Evolutionary conservation across 2,797 vertebrate species (phyloP), one percentile per base, ranked within the genome.

Genomic region (Pteronotus mesoamericanus): DNA sequence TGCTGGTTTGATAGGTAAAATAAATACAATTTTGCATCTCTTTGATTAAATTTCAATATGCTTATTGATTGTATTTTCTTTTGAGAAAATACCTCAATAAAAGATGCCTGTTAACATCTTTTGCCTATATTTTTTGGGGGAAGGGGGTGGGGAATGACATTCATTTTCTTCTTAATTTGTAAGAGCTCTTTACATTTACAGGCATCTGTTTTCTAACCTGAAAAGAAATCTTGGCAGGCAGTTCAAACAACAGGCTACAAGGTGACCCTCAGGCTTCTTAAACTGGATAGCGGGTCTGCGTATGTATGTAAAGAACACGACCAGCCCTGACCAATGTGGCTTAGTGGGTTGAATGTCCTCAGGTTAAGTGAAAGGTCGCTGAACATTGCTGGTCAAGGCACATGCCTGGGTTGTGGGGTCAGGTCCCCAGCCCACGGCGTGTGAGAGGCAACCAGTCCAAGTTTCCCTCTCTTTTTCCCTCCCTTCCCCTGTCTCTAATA

Each of bases 281-380:
- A 32, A 26, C 9, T 3, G 10, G 1, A 46, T 0, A 1, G 15
- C 1, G 0, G 10, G 21, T 15, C 18, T 2, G 12, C 0, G n/a
- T 7, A 0, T 4, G 0, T 5, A 7, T 0, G 15, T 3, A 8
- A 18, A 42, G 18, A 59, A 2, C 26, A 22, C 8, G 2, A 18
- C 55, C 2, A 0, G 10, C 6, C 32, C 61, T n/a, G 61, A 64
- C 6, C 29, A 15, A 6, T 64, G 32, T 64, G 29, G 32, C 5
- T 64, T 61, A 64, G 61, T 64, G 29, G 6, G 7, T 64, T n/a
- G 32, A 32, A 2, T 32, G 15, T n/a, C 32, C 61, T 64, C 15
- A n/a, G 32, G 2, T 29, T 2, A n/a, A 64, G 61, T n/a, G 44
- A 46, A 46, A 46, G 44, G 44, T 46, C 6, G 44, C 44, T 10